A percentile compares a stretch with the other conserved stretches of the same genome.
Evolutionary conservation across 2,797 vertebrate species (phyloP).

Genomic region (Masticophis lateralis): DNA sequence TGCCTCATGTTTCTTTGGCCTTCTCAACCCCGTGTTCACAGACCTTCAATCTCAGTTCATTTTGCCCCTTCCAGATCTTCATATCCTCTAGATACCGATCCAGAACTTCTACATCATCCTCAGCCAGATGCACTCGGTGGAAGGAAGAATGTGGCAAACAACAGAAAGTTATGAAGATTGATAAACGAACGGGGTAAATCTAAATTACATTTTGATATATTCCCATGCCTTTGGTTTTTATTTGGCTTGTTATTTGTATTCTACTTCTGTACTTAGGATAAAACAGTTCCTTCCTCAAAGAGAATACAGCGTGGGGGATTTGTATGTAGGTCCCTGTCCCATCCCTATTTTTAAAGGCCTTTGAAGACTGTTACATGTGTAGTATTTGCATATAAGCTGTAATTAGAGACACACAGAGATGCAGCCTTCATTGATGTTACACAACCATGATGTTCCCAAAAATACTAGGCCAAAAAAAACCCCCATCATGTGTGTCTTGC

Average conservation of each 20-base stretch:
- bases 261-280: neutral
- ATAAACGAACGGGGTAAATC: neutral
- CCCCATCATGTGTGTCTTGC: neutral
- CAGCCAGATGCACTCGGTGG: neutral
- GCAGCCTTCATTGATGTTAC: neutral
- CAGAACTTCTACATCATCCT: neutral
- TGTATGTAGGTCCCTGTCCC: neutral
- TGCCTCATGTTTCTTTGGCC: neutral
- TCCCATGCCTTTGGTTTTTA: neutral
- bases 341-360: neutral
- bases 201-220: neutral
- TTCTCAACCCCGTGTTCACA: neutral
- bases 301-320: neutral
- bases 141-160: neutral
- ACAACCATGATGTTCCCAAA: neutral
- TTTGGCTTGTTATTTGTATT: neutral
- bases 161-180: neutral
- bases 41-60: neutral
- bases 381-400: neutral
- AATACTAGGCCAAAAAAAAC: neutral
- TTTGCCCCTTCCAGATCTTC: neutral
- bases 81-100: neutral
- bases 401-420: neutral
- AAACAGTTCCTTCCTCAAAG: neutral
- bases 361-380: neutral